These are phyloP conservation scores for Sinohyriopsis cumingii DNA, from an alignment of 2,888 invertebrate species.

Conservation along the genomic window DNA sequence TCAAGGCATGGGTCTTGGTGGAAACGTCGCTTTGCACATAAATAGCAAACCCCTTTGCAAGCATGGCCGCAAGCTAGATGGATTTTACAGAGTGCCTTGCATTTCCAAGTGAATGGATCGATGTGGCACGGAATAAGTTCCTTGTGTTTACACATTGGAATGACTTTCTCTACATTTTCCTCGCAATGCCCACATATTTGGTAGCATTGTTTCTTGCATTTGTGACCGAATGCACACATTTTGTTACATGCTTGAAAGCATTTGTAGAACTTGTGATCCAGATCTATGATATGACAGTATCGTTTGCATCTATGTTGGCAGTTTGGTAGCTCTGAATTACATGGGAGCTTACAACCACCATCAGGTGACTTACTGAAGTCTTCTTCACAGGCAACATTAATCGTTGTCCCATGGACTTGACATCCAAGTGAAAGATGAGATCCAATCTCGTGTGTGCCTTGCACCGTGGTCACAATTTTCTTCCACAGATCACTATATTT, in stretches of 20 bases:
- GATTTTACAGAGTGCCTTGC: conserved; percentile 8
- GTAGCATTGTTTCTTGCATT: conserved; percentile 9
- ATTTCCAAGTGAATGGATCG: not conserved
- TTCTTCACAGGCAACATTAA: conserved; percentile 17
- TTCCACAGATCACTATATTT: conserved; percentile 39
- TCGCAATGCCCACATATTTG: conserved; percentile 10
- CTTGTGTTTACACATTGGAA: conserved; percentile 14
- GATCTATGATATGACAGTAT: conserved; percentile 17
- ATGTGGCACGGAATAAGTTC: conserved; percentile 6
- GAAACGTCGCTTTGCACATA: too few species aligned
- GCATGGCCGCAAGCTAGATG: conserved; percentile 10
- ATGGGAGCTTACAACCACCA: conserved; percentile 53
- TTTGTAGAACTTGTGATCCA: conserved; percentile 10
- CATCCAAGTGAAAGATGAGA: conserved; percentile 45
- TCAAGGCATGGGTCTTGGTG: too few species aligned
- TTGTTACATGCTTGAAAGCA: conserved; percentile 13
- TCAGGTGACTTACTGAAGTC: conserved; percentile 48
- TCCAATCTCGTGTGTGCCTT: conserved; percentile 19
- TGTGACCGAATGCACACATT: conserved; percentile 1
- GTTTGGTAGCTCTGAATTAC: conserved; percentile 30
- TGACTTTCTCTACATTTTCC: conserved; percentile 6
- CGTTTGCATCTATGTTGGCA: conserved; percentile 36
- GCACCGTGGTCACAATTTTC: conserved; percentile 34
- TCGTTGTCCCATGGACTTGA: conserved; percentile 43
- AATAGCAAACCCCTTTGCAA: too few species aligned